Evolutionary conservation across 2,797 vertebrate species (phyloP), one percentile per base, ranked within the genome.

Genomic region (Pyrocephalus nanus): DNA sequence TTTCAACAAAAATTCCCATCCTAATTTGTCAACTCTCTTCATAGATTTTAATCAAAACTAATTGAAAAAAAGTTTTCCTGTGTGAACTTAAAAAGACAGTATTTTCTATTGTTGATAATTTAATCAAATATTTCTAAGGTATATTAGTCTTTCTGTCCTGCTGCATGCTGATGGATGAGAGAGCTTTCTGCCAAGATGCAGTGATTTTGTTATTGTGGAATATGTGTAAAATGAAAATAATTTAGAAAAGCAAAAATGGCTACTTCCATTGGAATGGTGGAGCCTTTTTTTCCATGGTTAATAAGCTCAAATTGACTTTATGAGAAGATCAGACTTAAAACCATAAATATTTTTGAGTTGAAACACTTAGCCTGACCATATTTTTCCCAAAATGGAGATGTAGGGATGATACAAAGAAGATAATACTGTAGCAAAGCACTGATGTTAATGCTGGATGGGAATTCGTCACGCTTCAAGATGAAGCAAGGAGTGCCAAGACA

Each of bases 71-170:
- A 47, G 21, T 23, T 82, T 71, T 92, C 79, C 54, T 34, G 8
- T 58, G 83, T 73, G 86, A 94, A 43, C 18, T 65, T 81, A 48
- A 65, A 17, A 72, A 74, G 40, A 67, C 32, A 47, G n/a, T 72
- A 72, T 88, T 93, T 96, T 91, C 66, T 51, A 75, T 15, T 50
- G 43, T 84, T 90, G 86, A 65, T 75, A 72, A 88, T 78, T 88
- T 92, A 90, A 81, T 90, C 45, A 93, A 88, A 75, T 88, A 87
- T 94, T 92, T 96, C 62, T 75, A 36, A 88, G 58, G 22, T 61
- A 29, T 48, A 82, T 57, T 93, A 40, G 75, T 86, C 32, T 48
- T 78, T 64, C 70, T 86, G 45, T 85, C 75, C 83, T 96, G 25
- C 57, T 86, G 54, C 70, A 88, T 86, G 38, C 50, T 75, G 79